Base-by-base conservation (phyloP, 2,113 vertebrate genomes). In the Diphyllodes magnificus region DNA sequence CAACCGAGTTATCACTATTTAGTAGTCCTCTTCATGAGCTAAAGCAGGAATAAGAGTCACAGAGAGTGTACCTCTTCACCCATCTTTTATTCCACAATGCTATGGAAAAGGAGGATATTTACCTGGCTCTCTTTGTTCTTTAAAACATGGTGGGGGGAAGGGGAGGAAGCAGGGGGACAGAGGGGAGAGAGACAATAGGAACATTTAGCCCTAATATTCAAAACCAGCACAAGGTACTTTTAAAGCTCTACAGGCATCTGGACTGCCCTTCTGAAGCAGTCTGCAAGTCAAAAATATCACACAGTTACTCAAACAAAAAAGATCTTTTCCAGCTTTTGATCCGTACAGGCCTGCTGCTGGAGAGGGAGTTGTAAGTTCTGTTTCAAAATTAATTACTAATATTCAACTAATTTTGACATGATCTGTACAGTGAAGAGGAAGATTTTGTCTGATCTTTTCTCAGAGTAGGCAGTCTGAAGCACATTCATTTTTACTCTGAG, bases 381-480 rank as follows among this genome's bases (percentile, higher is more conserved):
- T 65, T 83, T 77, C 72, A 88, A 86, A 88, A 78, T 54, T 39
- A 31, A 49, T 81, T 2, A 5, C 50, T 53, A 70, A 54, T 53
- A 70, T 73, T 86, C 7, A 20, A 61, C 5, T 64, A 57, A 70
- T 81, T 85, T 90, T 45, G 33, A 75, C 9, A 19, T 13, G 73
- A 47, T 21, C n/a, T 11, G 11, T 37, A 44, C 9, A 59, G 19
- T 14, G 21, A 80, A 70, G 37, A 82, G 53, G 31, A 85, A 64
- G 22, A 63, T 85, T 90, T 50, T 76, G 35, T 11, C 56, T 31
- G 4, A 2, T 69, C 49, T 69, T 44, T 63, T 68, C 69, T 71
- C 87, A 82, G 69, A 79, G 28, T 19, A 90, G 27, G 7, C 69
- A 92, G 85, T 66, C 71, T 88, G 33, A 96, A 86, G 71, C 37